Evolutionary conservation across 1,140 invertebrate species (phyloP), one percentile per base, ranked within the genome.

Genomic region (Drosophila tropicalis): DNA sequence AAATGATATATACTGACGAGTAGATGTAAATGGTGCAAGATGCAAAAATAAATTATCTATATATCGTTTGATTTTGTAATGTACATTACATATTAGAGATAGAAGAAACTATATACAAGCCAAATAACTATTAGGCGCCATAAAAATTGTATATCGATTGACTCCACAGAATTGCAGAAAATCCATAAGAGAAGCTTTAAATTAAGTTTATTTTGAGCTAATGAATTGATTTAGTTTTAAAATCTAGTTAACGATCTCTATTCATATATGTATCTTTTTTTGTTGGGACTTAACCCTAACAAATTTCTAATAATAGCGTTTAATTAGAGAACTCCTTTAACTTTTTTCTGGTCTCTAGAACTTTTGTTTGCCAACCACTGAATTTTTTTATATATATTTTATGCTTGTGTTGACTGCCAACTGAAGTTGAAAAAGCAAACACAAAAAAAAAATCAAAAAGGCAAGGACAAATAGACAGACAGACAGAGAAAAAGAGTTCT

Each of bases 381-480:
- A 79, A 29, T 72, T 83, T 70, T 87, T 72, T 87, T 63, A 77
- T 80, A 86, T 86, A 15, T 15, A 51, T 51, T 51, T 86, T 86
- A 87, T 86, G 83, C 70, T 82, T 71, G 72, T 76, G 83, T 77
- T 79, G 44, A 9, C 44, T 51, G 79, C 76, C 79, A 80, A 72
- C 72, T 80, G 70, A 75, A 81, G 81, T 84, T 72, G 70, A 76
- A 75, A 85, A 72, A 51, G 67, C 66, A 78, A 76, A 62, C 71
- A 78, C 56, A 71, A 66, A 41, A 57, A 47, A 39, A 54, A 55
- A 40, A 6, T 6, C 66, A 63, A 64, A 81, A 51, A 19, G 7
- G 13, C 19, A 7, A 47, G 15, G 44, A 51, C 71, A 60, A 61
- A 54, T 7, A 66, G 57, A 61, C 63, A 66, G 57, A 61, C 63